Conservation (phyloP, 2,113 vertebrate genomes). For the Tinamus guttatus region DNA sequence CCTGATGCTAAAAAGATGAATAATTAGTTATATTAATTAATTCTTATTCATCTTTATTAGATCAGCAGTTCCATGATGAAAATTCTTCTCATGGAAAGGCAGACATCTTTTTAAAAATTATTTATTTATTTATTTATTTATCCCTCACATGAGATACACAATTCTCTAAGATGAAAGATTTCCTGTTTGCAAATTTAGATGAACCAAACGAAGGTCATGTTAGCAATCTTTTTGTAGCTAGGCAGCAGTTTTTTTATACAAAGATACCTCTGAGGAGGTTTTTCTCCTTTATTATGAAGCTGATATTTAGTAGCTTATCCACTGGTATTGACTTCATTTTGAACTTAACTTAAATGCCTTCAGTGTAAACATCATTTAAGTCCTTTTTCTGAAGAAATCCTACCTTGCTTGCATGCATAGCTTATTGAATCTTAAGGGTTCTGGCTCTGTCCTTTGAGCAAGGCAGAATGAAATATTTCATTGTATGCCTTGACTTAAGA, state of each 20-base stretch:
- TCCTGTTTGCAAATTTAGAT: not conserved
- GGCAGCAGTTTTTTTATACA: too few species aligned
- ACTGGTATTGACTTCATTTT: not conserved
- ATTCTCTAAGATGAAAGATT: not conserved
- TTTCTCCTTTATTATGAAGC: not conserved
- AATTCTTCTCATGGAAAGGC: not conserved
- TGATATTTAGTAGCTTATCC: not conserved
- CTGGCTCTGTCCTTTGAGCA: not conserved
- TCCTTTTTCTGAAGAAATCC: not conserved
- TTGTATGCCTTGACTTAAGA: not conserved
- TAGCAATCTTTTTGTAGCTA: not conserved
- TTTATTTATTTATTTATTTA: not conserved
- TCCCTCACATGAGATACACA: not conserved
- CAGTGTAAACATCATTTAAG: not conserved
- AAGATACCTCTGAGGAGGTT: not conserved
- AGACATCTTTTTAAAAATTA: not conserved
- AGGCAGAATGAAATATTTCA: not conserved
- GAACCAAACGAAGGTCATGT: not conserved
- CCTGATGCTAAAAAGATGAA: too few species aligned
- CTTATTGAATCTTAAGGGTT: not conserved
- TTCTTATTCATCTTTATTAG: not conserved
- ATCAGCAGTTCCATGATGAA: not conserved
- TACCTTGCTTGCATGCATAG: not conserved
- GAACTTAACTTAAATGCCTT: not conserved
- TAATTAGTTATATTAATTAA: not conserved